Evolutionary conservation across 2,113 vertebrate species (phyloP), one percentile per base, ranked within the genome.

Genomic region (Vanacampus margaritifer): DNA sequence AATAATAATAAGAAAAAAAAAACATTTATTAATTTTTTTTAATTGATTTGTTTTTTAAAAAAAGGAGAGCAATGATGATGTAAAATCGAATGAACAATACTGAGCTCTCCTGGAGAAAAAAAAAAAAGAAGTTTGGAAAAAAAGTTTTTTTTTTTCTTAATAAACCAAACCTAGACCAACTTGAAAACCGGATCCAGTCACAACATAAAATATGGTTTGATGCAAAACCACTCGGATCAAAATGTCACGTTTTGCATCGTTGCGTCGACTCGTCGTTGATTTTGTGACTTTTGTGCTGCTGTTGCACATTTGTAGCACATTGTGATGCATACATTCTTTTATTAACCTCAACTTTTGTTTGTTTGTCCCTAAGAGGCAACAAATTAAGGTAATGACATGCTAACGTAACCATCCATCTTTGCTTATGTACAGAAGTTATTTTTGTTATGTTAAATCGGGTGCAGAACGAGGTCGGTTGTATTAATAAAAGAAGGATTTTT

Each of bases 401-500:
- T 1, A 13, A 28, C 19, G 41, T 21, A 21, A 48, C 45, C 59
- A 35, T 48, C 43, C 26, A 3, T 64, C 62, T 32, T 46, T 46
- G 43, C 28, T 64, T 51, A 36, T 35, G 13, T 10, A 36, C 21
- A 50, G 19, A 28, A 36, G 28, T 9, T 8, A 50, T 64, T 50
- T 64, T 21, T 36, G 5, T 56, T 45, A 19, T 46, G 23, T 9
- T 41, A 8, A 13, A 45, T 17, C 11, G 24, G 39, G 26, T 64
- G 32, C 53, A 51, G 63, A 71, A 67, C 13, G 39, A 61, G 65
- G 43, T 39, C 17, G 1, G 5, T n/a, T 37, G 36, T 24, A 51
- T 65, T 70, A 65, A 67, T 51, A 21, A 35, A 28, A 7, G 35
- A 68, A 35, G 16, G 13, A 53, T 56, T 53, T 23, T 57, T 65